Base-by-base conservation (phyloP, 2,113 vertebrate species). In the Thunnus thynnus region DNA sequence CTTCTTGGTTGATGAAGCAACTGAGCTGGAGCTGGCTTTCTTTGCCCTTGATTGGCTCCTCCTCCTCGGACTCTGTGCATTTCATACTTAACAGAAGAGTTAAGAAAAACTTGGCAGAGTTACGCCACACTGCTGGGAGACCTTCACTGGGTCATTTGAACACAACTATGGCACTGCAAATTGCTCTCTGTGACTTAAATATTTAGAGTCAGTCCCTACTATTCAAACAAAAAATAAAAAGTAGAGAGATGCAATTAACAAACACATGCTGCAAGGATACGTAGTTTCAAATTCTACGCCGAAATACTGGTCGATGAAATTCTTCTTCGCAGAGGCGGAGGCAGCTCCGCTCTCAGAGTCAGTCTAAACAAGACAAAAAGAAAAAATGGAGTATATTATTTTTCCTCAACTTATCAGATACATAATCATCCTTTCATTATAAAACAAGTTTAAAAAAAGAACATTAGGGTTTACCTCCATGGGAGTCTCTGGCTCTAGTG, bases 1-100 rank as follows among this genome's bases (percentile, higher is more conserved):
- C 98, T 95, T 99, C 98, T 88, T 99, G 98, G 94, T 98, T 99
- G 91, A 99, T 99, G 93, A 99, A 99, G 91, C 98, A 99, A 87
- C 97, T 99, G 83, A 99, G 97, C 61, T 99, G 98, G 76, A 99
- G 97, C 48, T 97, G 97, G 89, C 94, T 99, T 83, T 99, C 98
- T 81, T 96, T 97, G 88, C 98, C 98, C 93, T 98, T 99, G 88
- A 97, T 96, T 44, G 97, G 97, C 73, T 98, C 97, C 78, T 99
- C 98, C 2, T 98, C 97, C 91, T 99, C 97, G 3, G 97, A 93
- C 94, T 99, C 98, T 88, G 97, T 97, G 90, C 98, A 99, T 95
- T 99, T 99, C 98, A 99, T 99, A 88, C 98, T 99, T 95, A 83
- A 82, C 47, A 80, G 74, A 4, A 50, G 41, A 70, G 92, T 95